Evolutionary conservation across 2,113 vertebrate genomes (phyloP), one percentile per base, ranked within the genome.

Genomic region (Martes martes): DNA sequence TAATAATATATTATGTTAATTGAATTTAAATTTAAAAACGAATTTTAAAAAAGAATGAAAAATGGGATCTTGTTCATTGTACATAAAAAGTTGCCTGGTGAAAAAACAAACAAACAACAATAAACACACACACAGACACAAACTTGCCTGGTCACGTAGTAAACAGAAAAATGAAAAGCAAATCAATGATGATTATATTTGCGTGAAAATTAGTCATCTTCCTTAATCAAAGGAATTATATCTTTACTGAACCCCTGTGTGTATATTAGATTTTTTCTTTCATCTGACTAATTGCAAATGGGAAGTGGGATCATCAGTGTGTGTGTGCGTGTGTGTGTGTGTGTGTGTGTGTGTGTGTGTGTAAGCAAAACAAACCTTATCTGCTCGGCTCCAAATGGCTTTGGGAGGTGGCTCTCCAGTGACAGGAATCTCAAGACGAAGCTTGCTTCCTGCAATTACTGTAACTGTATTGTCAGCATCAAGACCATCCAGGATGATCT

Each of bases 351-450:
- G 33, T 50, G 7, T 31, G 24, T 69, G 57, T 57, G 78, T 63
- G 14, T 57, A n/a, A 52, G 26, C 28, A 31, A 14, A 95, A 74
- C 93, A 28, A 98, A 99, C 99, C 99, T 99, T 99, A 96, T 99
- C 99, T 36, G 99, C 99, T 98, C 99, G 99, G 98, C 99, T 99
- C 99, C 99, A 99, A 52, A 99, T 98, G 95, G 99, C 99, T 97
- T 99, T 99, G 91, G 99, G 99, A 61, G 99, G 97, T 81, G 99
- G 99, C 97, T 99, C 99, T 92, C 99, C 99, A 81, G 98, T 99
- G 97, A 99, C 98, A 11, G 99, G 99, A 84, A 99, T 99, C 98
- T 99, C 99, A 96, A 99, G 98, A 21, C 99, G 99, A n/a, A 99
- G 98, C 97, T 99, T 99, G 98, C 98, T 99, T 98, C 99, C 99